These are phyloP conservation scores for Enteromius trimaculatus DNA, from an alignment of 2,797 vertebrate species.

Conservation along the genomic window DNA sequence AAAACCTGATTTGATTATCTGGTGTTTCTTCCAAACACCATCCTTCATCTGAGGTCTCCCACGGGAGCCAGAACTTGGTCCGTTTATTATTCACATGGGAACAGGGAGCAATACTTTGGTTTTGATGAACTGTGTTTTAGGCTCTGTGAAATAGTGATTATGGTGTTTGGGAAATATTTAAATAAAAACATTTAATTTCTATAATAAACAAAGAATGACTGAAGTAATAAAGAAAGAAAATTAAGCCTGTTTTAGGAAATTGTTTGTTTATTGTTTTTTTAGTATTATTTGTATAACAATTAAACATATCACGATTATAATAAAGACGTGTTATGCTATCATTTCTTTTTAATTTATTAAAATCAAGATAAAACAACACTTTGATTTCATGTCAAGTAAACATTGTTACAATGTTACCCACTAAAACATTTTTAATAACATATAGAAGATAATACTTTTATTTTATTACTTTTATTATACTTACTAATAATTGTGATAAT, in stretches of 20 bases:
- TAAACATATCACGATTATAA: neutral
- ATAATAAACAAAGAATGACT: neutral
- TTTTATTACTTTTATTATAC: too few species aligned
- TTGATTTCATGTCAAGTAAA: neutral
- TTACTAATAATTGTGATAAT: too few species aligned
- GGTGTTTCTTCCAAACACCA: constrained; percentile 16
- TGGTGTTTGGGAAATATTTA: neutral
- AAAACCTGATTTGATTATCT: neutral
- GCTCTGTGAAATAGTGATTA: neutral
- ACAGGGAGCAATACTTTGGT: neutral
- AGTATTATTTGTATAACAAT: neutral
- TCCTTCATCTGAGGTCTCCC: neutral
- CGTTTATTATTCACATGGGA: constrained; percentile 23
- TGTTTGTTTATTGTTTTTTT: neutral
- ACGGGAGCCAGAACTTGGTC: neutral
- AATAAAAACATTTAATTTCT: neutral
- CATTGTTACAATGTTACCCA: neutral
- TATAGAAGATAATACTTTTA: too few species aligned
- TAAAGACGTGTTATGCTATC: neutral
- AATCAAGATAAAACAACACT: neutral
- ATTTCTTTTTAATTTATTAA: neutral
- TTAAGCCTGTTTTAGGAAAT: neutral
- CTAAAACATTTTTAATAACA: too few species aligned
- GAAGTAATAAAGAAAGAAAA: too few species aligned
- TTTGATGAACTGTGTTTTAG: neutral